phyloP scores from a whole-genome alignment of 2,888 invertebrate genomes.

The Aethes cnicana region DNA sequence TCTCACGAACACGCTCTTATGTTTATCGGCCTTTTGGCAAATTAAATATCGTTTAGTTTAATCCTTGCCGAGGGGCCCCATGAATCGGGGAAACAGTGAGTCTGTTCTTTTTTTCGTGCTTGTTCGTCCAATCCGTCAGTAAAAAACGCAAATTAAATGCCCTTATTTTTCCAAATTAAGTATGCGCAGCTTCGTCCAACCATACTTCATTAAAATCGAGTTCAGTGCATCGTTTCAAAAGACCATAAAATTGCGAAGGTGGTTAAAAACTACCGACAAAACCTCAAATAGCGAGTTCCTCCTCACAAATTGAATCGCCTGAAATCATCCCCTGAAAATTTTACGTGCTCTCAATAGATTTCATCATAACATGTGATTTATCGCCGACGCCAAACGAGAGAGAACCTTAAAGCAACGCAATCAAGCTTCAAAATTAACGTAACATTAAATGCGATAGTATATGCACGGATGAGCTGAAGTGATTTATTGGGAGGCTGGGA shows the following conservation, averaged over 20 bases:
- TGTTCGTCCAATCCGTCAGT: too few species aligned
- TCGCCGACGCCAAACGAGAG: constrained; percentile 37
- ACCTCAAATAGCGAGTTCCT: constrained; percentile 33
- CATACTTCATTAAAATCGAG: neutral
- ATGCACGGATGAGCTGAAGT: constrained; percentile 58
- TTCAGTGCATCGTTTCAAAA: too few species aligned
- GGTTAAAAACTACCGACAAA: constrained; percentile 22
- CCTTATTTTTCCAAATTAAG: too few species aligned
- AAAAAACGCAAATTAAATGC: too few species aligned
- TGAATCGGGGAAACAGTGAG: too few species aligned
- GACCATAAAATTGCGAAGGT: too few species aligned
- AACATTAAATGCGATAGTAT: constrained; percentile 39
- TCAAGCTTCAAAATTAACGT: constrained; percentile 47
- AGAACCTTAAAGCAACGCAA: constrained; percentile 40
- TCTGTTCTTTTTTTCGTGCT: too few species aligned
- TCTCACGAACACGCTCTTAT: too few species aligned
- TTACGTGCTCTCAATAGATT: constrained; percentile 62
- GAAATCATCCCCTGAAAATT: constrained; percentile 61
- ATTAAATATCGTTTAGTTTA: too few species aligned
- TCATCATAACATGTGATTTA: constrained; percentile 37
- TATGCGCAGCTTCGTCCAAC: too few species aligned
- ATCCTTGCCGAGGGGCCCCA: too few species aligned
- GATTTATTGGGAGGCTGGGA: constrained; percentile 51
- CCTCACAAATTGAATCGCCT: constrained; percentile 54
- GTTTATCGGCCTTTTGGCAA: too few species aligned